phyloP scores from a whole-genome alignment of 2,888 invertebrate species.

The Dastarcus helophoroides region DNA sequence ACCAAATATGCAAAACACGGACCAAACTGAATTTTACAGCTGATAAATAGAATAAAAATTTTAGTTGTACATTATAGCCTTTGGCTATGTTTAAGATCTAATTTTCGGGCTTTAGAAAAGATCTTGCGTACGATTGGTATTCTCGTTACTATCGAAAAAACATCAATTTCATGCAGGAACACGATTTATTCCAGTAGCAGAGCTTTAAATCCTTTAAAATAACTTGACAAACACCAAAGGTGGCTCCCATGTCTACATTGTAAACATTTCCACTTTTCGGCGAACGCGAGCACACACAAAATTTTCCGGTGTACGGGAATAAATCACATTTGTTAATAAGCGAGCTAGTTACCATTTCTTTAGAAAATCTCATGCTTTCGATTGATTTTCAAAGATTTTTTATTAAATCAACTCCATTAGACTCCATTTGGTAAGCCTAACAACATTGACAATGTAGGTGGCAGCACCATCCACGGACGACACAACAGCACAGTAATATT shows the following conservation, averaged over 20 bases:
- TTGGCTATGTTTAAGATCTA: too few relatives aligned
- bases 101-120: too few relatives aligned
- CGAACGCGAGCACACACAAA: conserved; percentile 30
- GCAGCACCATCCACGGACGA: conserved; percentile 54
- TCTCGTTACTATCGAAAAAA: too few relatives aligned
- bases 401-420: conserved; percentile 53
- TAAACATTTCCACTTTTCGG: conserved; percentile 37
- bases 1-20: too few relatives aligned
- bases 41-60: too few relatives aligned
- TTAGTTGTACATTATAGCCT: too few relatives aligned
- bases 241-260: conserved; percentile 41
- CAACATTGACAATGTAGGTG: conserved; percentile 75
- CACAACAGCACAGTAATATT: conserved; percentile 29
- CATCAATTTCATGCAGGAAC: too few relatives aligned
- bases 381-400: conserved; percentile 50
- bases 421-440: conserved; percentile 49
- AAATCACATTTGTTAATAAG: conserved; percentile 25
- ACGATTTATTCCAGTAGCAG: too few relatives aligned
- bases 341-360: conserved; percentile 38
- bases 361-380: conserved; percentile 36
- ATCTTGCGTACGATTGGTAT: too few relatives aligned
- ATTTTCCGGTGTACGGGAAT: conserved; percentile 26
- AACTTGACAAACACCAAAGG: conserved; percentile 38
- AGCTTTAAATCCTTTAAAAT: conserved; percentile 21
- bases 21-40: too few relatives aligned